phyloP scores from a whole-genome alignment of 1,140 invertebrate genomes.

The Meloidogyne floridensis region DNA sequence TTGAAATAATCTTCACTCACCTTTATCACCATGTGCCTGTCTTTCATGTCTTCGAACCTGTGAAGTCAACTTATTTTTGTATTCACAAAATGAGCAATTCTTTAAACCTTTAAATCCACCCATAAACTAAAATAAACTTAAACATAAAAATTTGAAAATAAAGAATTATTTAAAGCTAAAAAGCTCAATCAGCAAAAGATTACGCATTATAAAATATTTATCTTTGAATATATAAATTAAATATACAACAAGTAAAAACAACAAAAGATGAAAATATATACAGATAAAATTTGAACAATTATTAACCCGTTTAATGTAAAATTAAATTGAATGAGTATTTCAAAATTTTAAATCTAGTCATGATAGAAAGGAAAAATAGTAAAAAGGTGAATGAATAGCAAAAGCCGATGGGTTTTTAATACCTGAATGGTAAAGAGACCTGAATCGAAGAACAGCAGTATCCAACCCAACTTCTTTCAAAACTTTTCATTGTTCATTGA shows the following conservation, averaged over 20 bases:
- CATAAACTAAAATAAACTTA: background rate
- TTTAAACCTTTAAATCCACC: constrained; percentile 3
- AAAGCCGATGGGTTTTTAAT: too few relatives aligned
- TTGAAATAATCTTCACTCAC: background rate
- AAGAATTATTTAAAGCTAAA: background rate
- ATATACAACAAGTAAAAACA: too few relatives aligned
- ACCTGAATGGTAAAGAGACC: too few relatives aligned
- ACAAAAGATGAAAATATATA: too few relatives aligned
- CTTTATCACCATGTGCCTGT: constrained; percentile 33
- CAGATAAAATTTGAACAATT: too few relatives aligned
- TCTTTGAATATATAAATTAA: background rate
- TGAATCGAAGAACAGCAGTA: too few relatives aligned
- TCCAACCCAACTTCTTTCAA: too few relatives aligned
- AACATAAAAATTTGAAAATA: background rate
- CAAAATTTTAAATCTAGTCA: too few relatives aligned
- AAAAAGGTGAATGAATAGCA: too few relatives aligned
- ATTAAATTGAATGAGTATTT: too few relatives aligned
- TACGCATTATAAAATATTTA: background rate
- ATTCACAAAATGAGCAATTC: constrained; percentile 18
- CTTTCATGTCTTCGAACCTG: constrained; percentile 21
- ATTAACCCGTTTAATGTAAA: too few relatives aligned
- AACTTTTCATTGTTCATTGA: background rate
- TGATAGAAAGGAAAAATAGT: too few relatives aligned
- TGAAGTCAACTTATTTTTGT: constrained; percentile 11
- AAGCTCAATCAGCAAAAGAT: background rate